Percentiles rank a stretch among this genome's conserved stretches.
Evolutionary conservation across 2,888 invertebrate genomes (phyloP).

Genomic region (Ichneumoninae sp.): DNA sequence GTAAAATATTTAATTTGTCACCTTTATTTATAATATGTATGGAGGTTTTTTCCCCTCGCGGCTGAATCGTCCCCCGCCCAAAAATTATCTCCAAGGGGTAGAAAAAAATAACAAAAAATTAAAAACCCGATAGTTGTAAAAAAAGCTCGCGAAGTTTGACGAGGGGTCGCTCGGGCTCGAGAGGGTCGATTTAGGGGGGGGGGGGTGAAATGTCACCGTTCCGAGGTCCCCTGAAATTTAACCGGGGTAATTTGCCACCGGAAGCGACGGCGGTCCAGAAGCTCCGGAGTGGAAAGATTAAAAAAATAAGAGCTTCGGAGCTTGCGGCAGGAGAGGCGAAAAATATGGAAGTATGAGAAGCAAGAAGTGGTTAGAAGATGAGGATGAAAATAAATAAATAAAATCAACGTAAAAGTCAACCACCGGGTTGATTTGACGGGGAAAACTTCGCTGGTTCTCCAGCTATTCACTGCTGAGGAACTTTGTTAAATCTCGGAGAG

Average conservation of each 20-base stretch:
- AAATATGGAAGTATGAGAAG: neutral
- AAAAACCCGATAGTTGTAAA: neutral
- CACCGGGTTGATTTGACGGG: slow-evolving; percentile 42
- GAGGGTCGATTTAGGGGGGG: neutral
- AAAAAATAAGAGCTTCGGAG: slow-evolving; percentile 4
- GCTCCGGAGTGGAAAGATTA: slow-evolving; percentile 12
- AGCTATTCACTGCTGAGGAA: slow-evolving; percentile 15
- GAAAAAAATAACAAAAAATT: neutral
- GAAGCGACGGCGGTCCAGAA: neutral
- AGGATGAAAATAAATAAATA: slow-evolving; percentile 19
- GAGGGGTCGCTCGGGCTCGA: no score
- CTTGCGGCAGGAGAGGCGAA: slow-evolving; percentile 1
- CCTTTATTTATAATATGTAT: neutral
- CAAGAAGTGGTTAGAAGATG: neutral
- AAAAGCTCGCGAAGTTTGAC: neutral
- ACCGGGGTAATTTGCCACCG: neutral
- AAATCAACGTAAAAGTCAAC: slow-evolving; percentile 13
- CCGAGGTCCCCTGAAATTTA: neutral
- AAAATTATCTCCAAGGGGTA: slow-evolving; percentile 1
- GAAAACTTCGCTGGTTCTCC: slow-evolving; percentile 38
- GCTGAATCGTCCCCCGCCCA: neutral
- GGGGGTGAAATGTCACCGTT: neutral
- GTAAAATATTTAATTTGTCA: neutral
- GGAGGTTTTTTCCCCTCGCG: neutral
- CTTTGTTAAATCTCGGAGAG: slow-evolving; percentile 51